Percentiles rank a stretch among this genome's conserved stretches.
Evolutionary conservation across 2,797 vertebrate species (phyloP).

Genomic region (Typhlichthys eigenmanni): DNA sequence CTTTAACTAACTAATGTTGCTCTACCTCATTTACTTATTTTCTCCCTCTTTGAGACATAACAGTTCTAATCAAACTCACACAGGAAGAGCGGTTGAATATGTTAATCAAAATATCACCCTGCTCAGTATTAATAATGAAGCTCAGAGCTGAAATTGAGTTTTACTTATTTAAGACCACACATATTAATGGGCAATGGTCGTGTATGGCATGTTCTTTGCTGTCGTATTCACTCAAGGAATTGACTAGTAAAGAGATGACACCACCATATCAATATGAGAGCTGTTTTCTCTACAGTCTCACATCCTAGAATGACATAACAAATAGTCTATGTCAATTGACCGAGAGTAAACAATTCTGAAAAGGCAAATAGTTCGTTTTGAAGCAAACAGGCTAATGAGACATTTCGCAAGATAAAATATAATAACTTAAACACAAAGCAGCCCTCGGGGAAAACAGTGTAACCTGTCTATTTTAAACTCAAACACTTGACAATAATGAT

Average conservation of each 20-base stretch:
- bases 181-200: slow-evolving; percentile 27
- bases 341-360: slow-evolving; percentile 28
- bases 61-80: slow-evolving; percentile 80
- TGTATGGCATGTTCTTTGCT: slow-evolving; percentile 29
- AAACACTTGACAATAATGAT: not conserved
- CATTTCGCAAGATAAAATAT: slow-evolving; percentile 22
- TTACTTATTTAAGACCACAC: slow-evolving; percentile 84
- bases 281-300: no score
- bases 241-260: slow-evolving; percentile 18
- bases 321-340: slow-evolving; percentile 24
- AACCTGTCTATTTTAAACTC: slow-evolving; percentile 18
- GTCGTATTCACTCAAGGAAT: slow-evolving; percentile 25
- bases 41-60: slow-evolving; percentile 60
- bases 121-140: slow-evolving; percentile 84
- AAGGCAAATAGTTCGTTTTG: slow-evolving; percentile 42
- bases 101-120: slow-evolving; percentile 82
- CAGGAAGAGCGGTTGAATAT: slow-evolving; percentile 79
- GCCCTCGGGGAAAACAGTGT: slow-evolving; percentile 27
- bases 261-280: slow-evolving; percentile 11
- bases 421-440: slow-evolving; percentile 16
- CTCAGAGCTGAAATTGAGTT: slow-evolving; percentile 81
- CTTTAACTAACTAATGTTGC: no score
- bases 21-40: slow-evolving; percentile 29
- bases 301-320: slow-evolving; percentile 8
- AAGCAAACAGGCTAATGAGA: slow-evolving; percentile 14